Evolutionary conservation across 2,888 invertebrate genomes (phyloP).

Genomic region (Atherix ibis): DNA sequence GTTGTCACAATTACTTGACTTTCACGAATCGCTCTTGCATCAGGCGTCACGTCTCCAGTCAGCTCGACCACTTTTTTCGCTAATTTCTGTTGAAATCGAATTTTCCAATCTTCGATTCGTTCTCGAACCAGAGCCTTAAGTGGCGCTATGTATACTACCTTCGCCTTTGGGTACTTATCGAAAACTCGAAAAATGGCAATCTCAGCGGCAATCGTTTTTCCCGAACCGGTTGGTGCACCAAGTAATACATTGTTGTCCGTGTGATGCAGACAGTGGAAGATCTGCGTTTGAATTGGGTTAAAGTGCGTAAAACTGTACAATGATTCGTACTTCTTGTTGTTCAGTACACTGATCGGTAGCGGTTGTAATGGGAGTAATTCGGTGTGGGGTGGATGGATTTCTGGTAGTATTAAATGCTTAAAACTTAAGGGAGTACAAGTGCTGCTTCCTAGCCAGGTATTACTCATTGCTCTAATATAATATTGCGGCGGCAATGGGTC

Average conservation of each 20-base stretch:
- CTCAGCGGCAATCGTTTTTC: conserved; percentile 97
- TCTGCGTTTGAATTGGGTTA: conserved; percentile 97
- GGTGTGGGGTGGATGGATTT: conserved; percentile 83
- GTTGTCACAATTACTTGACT: conserved; percentile 95
- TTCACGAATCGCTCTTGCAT: conserved; percentile 60
- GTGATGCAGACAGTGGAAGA: conserved; percentile 91
- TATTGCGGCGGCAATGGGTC: conserved; percentile 88
- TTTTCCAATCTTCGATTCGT: conserved; percentile 88
- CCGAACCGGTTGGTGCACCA: conserved; percentile 75
- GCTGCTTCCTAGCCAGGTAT: conserved; percentile 50
- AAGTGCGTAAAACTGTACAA: conserved; percentile 88
- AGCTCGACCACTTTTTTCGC: conserved; percentile 82
- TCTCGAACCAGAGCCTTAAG: conserved; percentile 95
- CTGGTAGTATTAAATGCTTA: conserved; percentile 78
- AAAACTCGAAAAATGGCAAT: conserved; percentile 91
- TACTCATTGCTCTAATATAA: conserved; percentile 71
- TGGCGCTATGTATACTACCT: conserved; percentile 96
- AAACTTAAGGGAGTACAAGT: conserved; percentile 51
- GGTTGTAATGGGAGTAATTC: conserved; percentile 85
- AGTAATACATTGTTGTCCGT: conserved; percentile 85
- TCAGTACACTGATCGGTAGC: conserved; percentile 66
- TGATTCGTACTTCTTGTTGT: conserved; percentile 58
- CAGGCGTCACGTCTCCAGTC: conserved; percentile 84
- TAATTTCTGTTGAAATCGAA: conserved; percentile 54
- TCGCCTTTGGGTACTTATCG: conserved; percentile 58